Percentiles rank a stretch among this genome's conserved stretches.
These are phyloP conservation scores for Epinotia nisella DNA, from an alignment of 2,888 invertebrate species.

Conservation along the genomic window DNA sequence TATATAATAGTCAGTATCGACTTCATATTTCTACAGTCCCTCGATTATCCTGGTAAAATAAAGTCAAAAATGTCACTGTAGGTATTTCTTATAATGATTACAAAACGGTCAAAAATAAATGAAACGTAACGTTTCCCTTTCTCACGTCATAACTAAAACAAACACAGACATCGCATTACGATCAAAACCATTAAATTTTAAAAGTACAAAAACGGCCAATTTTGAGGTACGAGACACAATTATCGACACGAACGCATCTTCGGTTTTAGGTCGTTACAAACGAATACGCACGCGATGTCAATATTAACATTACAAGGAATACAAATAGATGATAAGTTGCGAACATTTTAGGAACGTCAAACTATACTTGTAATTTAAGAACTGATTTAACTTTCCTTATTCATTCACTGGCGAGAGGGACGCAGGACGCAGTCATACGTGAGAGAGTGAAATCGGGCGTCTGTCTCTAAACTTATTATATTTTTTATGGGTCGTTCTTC, in stretches of 20 bases:
- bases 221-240: slow-evolving; percentile 48
- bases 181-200: slow-evolving; percentile 40
- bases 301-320: slow-evolving; percentile 15
- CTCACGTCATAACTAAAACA: slow-evolving; percentile 28
- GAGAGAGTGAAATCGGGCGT: too few relatives aligned
- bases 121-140: slow-evolving; percentile 23
- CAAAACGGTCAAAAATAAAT: neutral
- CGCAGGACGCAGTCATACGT: neutral
- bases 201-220: slow-evolving; percentile 46
- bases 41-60: neutral
- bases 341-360: neutral
- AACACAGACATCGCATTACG: slow-evolving; percentile 31
- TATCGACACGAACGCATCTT: slow-evolving; percentile 52
- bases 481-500: too few relatives aligned
- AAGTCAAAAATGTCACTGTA: neutral
- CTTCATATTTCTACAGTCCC: neutral
- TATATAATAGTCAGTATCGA: too few relatives aligned
- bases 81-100: neutral
- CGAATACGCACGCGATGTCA: slow-evolving; percentile 46
- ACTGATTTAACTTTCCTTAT: neutral
- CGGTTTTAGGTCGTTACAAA: slow-evolving; percentile 51
- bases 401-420: neutral
- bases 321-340: slow-evolving; percentile 6
- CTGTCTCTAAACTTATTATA: too few relatives aligned
- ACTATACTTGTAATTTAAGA: neutral